Percentiles rank a stretch among this genome's conserved stretches.
phyloP scores from a whole-genome alignment of 1,140 invertebrate genomes.

The Macrobrachium rosenbergii region DNA sequence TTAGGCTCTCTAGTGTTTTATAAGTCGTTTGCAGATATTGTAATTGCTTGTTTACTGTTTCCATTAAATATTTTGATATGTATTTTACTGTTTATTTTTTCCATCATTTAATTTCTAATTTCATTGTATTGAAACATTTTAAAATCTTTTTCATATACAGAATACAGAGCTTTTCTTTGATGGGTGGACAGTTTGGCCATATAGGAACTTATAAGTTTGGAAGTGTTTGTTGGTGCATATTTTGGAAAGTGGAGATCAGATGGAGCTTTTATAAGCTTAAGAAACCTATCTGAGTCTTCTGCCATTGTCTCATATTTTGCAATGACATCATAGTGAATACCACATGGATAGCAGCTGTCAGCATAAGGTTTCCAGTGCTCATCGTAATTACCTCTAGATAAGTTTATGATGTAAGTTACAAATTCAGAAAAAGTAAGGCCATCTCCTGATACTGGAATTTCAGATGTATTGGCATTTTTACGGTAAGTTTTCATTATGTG shows the following conservation, averaged over 20 bases:
- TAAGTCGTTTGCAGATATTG: not conserved
- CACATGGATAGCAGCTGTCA: conserved; percentile 43
- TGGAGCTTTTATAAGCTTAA: conserved; percentile 41
- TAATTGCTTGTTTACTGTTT: not conserved
- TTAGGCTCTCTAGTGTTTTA: not conserved
- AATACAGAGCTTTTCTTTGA: conserved; percentile 6
- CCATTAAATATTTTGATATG: not conserved
- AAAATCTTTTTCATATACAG: conserved; percentile 36
- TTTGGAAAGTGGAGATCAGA: conserved; percentile 33
- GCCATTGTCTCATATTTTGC: conserved; percentile 43
- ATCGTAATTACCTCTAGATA: not conserved
- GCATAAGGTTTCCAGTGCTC: conserved; percentile 47
- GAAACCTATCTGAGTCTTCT: conserved; percentile 42
- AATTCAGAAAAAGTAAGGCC: conserved; percentile 42
- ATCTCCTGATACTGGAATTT: not conserved
- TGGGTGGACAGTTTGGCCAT: conserved; percentile 12
- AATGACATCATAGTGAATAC: conserved; percentile 47
- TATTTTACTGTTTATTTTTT: too few species aligned
- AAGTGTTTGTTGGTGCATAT: conserved; percentile 33
- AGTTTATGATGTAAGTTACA: conserved; percentile 10
- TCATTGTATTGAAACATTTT: conserved; percentile 30
- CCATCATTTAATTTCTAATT: not conserved
- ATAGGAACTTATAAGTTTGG: conserved; percentile 4
- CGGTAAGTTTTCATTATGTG: conserved; percentile 10
- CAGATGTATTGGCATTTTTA: not conserved